phyloP scores from a whole-genome alignment of 35 echinoderm and acorn worm species.

The Strongylocentrotus purpuratus region DNA sequence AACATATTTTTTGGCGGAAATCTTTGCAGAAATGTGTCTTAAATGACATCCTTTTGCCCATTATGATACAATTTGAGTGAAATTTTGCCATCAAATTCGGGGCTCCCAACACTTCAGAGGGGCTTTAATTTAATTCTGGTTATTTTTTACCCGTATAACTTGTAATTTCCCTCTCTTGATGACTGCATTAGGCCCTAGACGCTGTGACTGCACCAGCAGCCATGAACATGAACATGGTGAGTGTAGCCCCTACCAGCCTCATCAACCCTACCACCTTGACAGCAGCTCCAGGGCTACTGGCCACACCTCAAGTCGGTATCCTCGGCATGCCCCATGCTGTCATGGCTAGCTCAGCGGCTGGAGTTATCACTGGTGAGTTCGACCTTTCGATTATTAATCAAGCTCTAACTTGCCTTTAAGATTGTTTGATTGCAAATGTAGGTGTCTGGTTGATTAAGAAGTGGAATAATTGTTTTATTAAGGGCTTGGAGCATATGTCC shows the following conservation, averaged over 20 bases:
- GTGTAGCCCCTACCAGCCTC: conserved; percentile 39
- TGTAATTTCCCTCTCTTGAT: background rate
- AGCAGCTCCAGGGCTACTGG: conserved; percentile 63
- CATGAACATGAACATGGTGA: conserved; percentile 53
- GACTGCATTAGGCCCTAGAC: conserved; percentile 75
- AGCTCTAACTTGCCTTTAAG: background rate
- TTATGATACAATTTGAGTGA: too few relatives aligned
- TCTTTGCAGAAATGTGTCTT: too few relatives aligned
- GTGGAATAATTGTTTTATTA: too few relatives aligned
- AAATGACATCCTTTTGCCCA: too few relatives aligned
- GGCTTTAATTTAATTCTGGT: too few relatives aligned
- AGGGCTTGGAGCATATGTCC: too few relatives aligned
- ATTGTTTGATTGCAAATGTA: too few relatives aligned
- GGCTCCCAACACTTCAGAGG: too few relatives aligned
- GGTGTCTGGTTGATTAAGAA: too few relatives aligned
- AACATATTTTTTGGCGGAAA: too few relatives aligned
- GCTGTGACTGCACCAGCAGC: conserved; percentile 77
- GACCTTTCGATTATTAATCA: background rate
- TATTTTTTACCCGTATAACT: background rate
- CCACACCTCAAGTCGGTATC: conserved; percentile 67
- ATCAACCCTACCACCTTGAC: conserved; percentile 28
- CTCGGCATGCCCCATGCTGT: conserved; percentile 82
- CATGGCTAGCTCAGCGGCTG: conserved; percentile 80
- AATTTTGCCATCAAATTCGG: too few relatives aligned
- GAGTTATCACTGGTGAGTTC: conserved; percentile 87